A percentile compares a stretch with the other conserved stretches of the same genome.
Conservation (phyloP, 2,113 vertebrate species). For the Boleophthalmus pectinirostris region DNA sequence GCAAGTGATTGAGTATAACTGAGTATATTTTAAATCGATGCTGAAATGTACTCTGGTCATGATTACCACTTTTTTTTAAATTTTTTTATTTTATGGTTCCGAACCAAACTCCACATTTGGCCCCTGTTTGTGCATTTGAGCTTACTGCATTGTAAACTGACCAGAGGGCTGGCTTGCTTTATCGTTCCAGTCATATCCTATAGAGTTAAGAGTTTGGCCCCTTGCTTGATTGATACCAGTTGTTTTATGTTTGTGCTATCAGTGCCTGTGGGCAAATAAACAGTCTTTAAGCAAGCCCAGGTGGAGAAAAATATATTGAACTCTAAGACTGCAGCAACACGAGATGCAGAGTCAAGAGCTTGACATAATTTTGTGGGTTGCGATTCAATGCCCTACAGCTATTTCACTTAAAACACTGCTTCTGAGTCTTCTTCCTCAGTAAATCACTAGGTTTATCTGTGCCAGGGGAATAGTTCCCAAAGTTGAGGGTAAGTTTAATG, state of each 20-base stretch:
- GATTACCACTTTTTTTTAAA: neutral
- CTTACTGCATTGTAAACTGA: slow-evolving; percentile 33
- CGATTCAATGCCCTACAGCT: slow-evolving; percentile 7
- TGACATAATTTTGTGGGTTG: slow-evolving; percentile 29
- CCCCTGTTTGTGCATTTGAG: neutral
- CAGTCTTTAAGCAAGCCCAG: slow-evolving; percentile 15
- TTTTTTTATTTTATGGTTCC: neutral
- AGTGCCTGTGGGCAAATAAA: slow-evolving; percentile 10
- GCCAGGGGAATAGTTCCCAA: slow-evolving; percentile 42
- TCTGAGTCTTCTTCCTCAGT: slow-evolving; percentile 34
- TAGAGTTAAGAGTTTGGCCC: neutral
- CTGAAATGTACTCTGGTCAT: no score
- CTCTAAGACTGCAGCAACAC: neutral
- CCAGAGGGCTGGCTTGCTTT: slow-evolving; percentile 44
- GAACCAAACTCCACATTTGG: neutral
- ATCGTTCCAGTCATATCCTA: slow-evolving; percentile 27
- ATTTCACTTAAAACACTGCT: slow-evolving; percentile 4
- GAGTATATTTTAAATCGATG: no score
- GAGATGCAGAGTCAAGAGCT: slow-evolving; percentile 5
- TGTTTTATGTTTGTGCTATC: slow-evolving; percentile 25
- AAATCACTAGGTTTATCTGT: slow-evolving; percentile 59
- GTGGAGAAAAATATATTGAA: slow-evolving; percentile 15
- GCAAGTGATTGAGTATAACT: no score
- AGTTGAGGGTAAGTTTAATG: slow-evolving; percentile 24
- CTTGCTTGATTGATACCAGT: slow-evolving; percentile 35